These are phyloP conservation scores for Himalopsyche phryganea DNA, from an alignment of 1,140 invertebrate genomes.

Conservation along the genomic window DNA sequence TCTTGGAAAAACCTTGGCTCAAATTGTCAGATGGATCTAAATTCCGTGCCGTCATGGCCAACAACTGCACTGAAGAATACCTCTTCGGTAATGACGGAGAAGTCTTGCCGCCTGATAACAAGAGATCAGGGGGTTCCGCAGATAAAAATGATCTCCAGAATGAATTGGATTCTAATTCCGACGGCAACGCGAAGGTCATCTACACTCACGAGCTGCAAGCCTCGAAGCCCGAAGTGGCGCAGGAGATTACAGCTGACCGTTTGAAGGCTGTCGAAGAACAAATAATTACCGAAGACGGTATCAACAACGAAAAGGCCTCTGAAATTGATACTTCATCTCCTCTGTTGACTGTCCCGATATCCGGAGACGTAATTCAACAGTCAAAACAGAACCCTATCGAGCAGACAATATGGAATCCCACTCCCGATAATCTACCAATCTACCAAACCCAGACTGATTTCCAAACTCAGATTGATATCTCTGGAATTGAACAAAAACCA, in stretches of 20 bases:
- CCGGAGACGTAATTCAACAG: too few species aligned
- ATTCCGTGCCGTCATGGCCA: constrained; percentile 45
- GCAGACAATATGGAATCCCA: too few species aligned
- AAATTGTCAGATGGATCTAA: constrained; percentile 45
- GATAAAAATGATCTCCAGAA: constrained; percentile 21
- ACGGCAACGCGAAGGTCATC: constrained; percentile 41
- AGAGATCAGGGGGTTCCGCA: constrained; percentile 9
- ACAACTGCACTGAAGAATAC: constrained; percentile 51
- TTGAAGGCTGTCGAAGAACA: constrained; percentile 46
- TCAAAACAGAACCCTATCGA: too few species aligned
- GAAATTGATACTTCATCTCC: too few species aligned
- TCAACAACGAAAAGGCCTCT: background rate
- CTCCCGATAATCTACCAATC: too few species aligned
- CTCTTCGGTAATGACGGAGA: constrained; percentile 46
- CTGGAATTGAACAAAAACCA: too few species aligned
- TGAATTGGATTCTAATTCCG: constrained; percentile 25
- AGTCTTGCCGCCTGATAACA: constrained; percentile 33
- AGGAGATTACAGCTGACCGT: constrained; percentile 37
- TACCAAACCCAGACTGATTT: too few species aligned
- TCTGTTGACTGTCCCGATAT: too few species aligned
- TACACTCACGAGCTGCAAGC: constrained; percentile 39
- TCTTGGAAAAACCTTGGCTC: constrained; percentile 50
- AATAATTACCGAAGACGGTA: constrained; percentile 40
- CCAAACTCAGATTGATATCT: too few species aligned
- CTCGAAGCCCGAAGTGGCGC: constrained; percentile 10